Percentiles rank a stretch among this genome's conserved stretches.
Conservation (phyloP, 2,113 vertebrate species). For the Trinectes maculatus region DNA sequence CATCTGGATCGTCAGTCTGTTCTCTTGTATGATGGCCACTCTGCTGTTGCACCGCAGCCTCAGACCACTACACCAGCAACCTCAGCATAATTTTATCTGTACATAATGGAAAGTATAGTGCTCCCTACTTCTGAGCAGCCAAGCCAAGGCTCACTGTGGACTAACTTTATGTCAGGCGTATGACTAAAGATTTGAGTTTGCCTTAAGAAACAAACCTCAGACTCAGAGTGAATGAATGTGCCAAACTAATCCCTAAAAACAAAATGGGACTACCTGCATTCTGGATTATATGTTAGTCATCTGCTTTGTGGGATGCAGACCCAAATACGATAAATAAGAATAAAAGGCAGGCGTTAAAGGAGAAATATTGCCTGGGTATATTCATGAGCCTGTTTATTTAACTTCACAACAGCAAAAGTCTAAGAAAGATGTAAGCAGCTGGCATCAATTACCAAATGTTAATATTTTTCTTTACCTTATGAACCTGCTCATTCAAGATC, state of each 20-base stretch:
- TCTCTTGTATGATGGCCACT: constrained; percentile 22
- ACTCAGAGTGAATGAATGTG: constrained; percentile 1
- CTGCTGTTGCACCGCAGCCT: constrained; percentile 14
- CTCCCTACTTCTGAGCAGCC: constrained; percentile 6
- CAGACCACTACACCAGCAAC: constrained; percentile 13
- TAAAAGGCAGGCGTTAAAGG: neutral
- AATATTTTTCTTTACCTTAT: neutral
- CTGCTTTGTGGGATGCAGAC: neutral
- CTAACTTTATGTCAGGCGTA: neutral
- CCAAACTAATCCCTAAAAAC: neutral
- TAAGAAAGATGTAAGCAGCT: neutral
- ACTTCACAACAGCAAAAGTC: neutral
- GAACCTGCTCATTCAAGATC: neutral
- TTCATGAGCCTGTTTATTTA: neutral
- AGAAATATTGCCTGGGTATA: neutral
- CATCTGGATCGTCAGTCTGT: constrained; percentile 4
- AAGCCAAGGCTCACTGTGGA: constrained; percentile 27
- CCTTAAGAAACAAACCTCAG: constrained; percentile 5
- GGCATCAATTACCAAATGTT: neutral
- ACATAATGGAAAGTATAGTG: constrained; percentile 34
- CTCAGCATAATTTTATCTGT: constrained; percentile 40
- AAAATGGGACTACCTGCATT: constrained; percentile 47
- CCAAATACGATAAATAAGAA: neutral
- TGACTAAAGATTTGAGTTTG: constrained; percentile 20
- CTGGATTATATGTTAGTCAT: constrained; percentile 52